Conservation (phyloP, 1,140 invertebrate species). For the Lerema accius region DNA sequence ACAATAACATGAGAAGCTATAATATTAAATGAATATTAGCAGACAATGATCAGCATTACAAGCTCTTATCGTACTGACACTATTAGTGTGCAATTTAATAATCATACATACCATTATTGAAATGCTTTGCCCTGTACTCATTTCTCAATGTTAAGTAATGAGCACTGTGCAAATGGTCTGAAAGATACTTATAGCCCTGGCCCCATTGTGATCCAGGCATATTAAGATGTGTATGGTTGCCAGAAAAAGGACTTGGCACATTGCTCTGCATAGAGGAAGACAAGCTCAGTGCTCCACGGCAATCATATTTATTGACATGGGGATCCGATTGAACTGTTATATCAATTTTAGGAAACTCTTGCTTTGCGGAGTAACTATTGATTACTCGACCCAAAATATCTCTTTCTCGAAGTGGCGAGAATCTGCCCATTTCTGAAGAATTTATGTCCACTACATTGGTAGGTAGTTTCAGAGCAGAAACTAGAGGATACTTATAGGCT, state of each 20-base stretch:
- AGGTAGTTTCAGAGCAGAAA: conserved; percentile 66
- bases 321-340: conserved; percentile 79
- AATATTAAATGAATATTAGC: background rate
- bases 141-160: conserved; percentile 83
- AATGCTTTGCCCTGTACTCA: conserved; percentile 61
- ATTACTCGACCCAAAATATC: conserved; percentile 85
- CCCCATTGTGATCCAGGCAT: conserved; percentile 89
- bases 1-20: too few species aligned
- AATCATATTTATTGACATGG: conserved; percentile 87
- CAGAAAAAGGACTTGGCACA: conserved; percentile 87
- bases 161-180: conserved; percentile 85
- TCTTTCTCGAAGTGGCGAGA: conserved; percentile 84
- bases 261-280: conserved; percentile 89
- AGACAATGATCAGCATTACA: background rate
- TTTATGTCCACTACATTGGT: conserved; percentile 84
- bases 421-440: conserved; percentile 84
- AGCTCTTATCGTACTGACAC: background rate
- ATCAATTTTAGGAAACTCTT: conserved; percentile 56
- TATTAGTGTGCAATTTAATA: conserved; percentile 19
- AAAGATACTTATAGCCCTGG: conserved; percentile 87
- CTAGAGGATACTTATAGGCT: conserved; percentile 66
- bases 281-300: conserved; percentile 85
- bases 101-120: conserved; percentile 61
- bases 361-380: conserved; percentile 67
- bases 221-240: conserved; percentile 85